These are phyloP conservation scores for Palythoa heliodiscus DNA, from an alignment of 92 coral and sea anemone species.

Conservation along the genomic window DNA sequence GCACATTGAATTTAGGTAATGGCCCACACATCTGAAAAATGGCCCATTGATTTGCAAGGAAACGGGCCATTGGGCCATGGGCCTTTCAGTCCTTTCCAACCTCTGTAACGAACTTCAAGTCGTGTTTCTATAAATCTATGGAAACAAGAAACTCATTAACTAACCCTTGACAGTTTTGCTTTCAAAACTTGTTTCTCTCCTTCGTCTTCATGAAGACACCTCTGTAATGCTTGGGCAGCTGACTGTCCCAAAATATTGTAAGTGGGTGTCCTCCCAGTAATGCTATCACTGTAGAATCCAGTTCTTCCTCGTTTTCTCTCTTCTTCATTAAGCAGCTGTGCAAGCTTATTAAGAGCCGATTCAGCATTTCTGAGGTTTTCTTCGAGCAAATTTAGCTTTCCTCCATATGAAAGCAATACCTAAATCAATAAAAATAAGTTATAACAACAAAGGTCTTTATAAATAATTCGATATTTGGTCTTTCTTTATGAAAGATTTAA, in stretches of 20 bases:
- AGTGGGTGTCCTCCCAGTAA: slow-evolving; percentile 29
- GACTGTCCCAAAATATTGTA: slow-evolving; percentile 59
- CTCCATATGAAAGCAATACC: slow-evolving; percentile 55
- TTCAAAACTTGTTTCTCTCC: slow-evolving; percentile 67
- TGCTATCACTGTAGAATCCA: slow-evolving; percentile 35
- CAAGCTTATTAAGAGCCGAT: slow-evolving; percentile 61
- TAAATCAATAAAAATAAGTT: neutral
- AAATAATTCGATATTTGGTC: no score
- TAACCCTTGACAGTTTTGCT: slow-evolving; percentile 65
- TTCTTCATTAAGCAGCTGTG: slow-evolving; percentile 59
- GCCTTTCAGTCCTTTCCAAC: no score
- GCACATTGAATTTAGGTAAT: no score
- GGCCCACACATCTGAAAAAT: no score
- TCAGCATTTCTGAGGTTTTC: slow-evolving; percentile 55
- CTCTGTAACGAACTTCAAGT: no score
- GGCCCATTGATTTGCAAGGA: no score
- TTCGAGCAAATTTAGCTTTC: slow-evolving; percentile 51
- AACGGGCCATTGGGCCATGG: no score
- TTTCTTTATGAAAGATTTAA: no score
- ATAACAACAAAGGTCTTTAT: no score
- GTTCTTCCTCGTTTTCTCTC: slow-evolving; percentile 71
- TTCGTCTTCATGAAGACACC: slow-evolving; percentile 78
- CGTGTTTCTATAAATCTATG: no score
- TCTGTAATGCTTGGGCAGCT: slow-evolving; percentile 72
- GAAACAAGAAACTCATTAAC: neutral